These are phyloP conservation scores for Synanthedon andrenaeformis DNA, from an alignment of 2,888 invertebrate species.

Conservation along the genomic window DNA sequence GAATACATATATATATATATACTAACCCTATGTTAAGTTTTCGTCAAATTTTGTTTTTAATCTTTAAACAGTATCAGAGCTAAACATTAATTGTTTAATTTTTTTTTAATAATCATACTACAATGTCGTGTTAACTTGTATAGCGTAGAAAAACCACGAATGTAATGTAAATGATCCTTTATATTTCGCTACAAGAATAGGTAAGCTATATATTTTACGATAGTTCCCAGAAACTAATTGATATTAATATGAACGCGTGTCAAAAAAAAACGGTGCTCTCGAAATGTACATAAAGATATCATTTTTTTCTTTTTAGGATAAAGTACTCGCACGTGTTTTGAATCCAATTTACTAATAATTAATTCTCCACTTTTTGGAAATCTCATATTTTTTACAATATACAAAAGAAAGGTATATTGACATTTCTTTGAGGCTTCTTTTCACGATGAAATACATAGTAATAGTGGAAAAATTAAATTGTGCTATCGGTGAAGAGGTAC, in stretches of 20 bases:
- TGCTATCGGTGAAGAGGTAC: slow-evolving; percentile 7
- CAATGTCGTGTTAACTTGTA: too few relatives aligned
- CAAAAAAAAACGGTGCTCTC: slow-evolving; percentile 53
- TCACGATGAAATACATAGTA: too few relatives aligned
- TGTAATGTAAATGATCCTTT: not conserved
- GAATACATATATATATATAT: slow-evolving; percentile 15
- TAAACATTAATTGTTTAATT: too few relatives aligned
- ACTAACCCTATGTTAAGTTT: slow-evolving; percentile 15
- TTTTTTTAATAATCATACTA: too few relatives aligned
- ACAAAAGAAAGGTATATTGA: too few relatives aligned
- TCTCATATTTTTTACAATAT: too few relatives aligned
- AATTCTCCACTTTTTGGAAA: too few relatives aligned
- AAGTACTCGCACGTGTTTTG: slow-evolving; percentile 15
- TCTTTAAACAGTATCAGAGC: too few relatives aligned
- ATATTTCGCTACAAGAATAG: not conserved
- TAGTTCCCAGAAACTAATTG: slow-evolving; percentile 26
- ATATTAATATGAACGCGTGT: slow-evolving; percentile 34
- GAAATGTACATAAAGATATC: slow-evolving; percentile 48
- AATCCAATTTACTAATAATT: too few relatives aligned
- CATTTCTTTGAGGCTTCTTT: too few relatives aligned
- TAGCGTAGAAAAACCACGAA: too few relatives aligned
- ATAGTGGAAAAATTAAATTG: too few relatives aligned
- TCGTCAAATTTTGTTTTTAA: not conserved
- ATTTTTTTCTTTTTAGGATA: slow-evolving; percentile 32
- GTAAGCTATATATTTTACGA: not conserved